Evolutionary conservation across 2,888 invertebrate species (phyloP).

Genomic region (Dicyrtoma fusca): DNA sequence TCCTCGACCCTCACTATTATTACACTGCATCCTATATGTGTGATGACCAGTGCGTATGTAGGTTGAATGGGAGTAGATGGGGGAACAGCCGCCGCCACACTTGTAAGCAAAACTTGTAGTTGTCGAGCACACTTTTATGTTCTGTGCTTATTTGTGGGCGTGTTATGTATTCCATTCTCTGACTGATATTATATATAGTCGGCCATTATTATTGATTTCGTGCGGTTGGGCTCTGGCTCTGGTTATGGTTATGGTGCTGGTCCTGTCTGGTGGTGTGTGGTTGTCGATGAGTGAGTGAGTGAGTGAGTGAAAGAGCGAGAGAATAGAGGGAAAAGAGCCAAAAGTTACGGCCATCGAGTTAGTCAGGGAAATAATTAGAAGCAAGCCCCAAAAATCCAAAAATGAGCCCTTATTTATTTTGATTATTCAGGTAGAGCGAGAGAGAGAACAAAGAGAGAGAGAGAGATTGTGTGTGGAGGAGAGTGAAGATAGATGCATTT

Average conservation of each 20-base stretch:
- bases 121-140: neutral
- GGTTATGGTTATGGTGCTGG: no score
- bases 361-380: neutral
- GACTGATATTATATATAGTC: conserved; percentile 6
- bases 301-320: no score
- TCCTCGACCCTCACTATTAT: neutral
- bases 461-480: neutral
- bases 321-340: neutral
- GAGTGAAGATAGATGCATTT: conserved; percentile 30
- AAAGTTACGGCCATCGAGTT: neutral
- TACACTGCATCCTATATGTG: neutral
- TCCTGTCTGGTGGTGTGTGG: no score
- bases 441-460: conserved; percentile 25
- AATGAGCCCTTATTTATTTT: neutral
- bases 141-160: conserved; percentile 8
- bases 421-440: neutral
- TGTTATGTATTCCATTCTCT: conserved; percentile 16
- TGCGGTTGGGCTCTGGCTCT: no score
- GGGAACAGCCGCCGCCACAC: neutral
- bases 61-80: neutral
- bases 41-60: neutral
- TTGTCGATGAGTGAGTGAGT: no score
- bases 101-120: conserved; percentile 5
- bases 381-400: neutral
- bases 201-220: conserved; percentile 24